Conservation (phyloP, 1,140 invertebrate genomes). For the Mylabris phalerata region DNA sequence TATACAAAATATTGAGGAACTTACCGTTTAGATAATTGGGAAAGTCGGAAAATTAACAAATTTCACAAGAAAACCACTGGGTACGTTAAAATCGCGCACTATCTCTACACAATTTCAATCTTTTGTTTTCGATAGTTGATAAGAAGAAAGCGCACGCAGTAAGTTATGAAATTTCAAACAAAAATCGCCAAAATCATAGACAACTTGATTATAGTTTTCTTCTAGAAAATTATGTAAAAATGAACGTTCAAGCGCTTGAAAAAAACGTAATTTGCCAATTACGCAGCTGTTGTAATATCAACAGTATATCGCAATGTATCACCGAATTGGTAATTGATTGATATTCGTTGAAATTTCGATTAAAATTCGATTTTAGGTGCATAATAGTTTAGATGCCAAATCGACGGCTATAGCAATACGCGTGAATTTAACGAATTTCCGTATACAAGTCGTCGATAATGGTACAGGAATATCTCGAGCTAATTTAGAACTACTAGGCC, state of each 20-base stretch:
- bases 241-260: slow-evolving; percentile 10
- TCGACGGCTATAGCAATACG: slow-evolving; percentile 56
- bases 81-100: too few relatives aligned
- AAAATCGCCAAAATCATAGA: too few relatives aligned
- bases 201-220: background rate
- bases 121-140: too few relatives aligned
- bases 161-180: too few relatives aligned
- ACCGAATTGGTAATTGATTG: slow-evolving; percentile 31
- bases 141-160: too few relatives aligned
- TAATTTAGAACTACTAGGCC: slow-evolving; percentile 50
- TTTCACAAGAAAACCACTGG: too few relatives aligned
- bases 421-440: slow-evolving; percentile 49
- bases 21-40: too few relatives aligned
- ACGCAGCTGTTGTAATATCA: slow-evolving; percentile 25
- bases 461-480: slow-evolving; percentile 49
- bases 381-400: slow-evolving; percentile 58
- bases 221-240: slow-evolving; percentile 1
- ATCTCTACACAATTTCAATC: too few relatives aligned
- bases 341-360: background rate
- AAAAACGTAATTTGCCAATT: slow-evolving; percentile 24
- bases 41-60: too few relatives aligned
- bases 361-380: slow-evolving; percentile 41
- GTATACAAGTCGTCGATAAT: slow-evolving; percentile 62
- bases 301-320: slow-evolving; percentile 32
- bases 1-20: too few relatives aligned